Percentiles rank a stretch among this genome's conserved stretches.
Conservation (phyloP, 1,140 invertebrate genomes). For the Drosophila sproati region DNA sequence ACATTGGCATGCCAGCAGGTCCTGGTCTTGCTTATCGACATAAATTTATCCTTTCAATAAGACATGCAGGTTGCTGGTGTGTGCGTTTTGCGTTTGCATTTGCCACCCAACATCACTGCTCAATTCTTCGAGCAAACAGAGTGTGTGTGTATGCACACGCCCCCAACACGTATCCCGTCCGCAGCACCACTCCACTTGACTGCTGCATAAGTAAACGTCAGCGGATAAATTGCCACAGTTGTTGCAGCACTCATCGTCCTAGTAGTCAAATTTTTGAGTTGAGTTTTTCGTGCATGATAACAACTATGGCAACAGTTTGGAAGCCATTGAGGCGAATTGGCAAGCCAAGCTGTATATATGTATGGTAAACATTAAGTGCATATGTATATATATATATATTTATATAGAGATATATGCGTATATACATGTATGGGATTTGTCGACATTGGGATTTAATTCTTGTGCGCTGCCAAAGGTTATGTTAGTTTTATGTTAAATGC, state of each 20-base stretch:
- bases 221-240: slow-evolving; percentile 61
- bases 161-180: slow-evolving; percentile 20
- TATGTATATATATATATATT: slow-evolving; percentile 3
- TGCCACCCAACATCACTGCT: slow-evolving; percentile 42
- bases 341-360: slow-evolving; percentile 20
- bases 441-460: slow-evolving; percentile 27
- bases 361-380: not conserved
- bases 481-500: slow-evolving; percentile 83
- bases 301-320: slow-evolving; percentile 76
- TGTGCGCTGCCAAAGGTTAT: slow-evolving; percentile 75
- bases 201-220: slow-evolving; percentile 61
- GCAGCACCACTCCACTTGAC: slow-evolving; percentile 30
- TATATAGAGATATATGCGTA: slow-evolving; percentile 6
- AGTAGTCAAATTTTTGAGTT: slow-evolving; percentile 66
- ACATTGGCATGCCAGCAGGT: slow-evolving; percentile 8
- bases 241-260: slow-evolving; percentile 31
- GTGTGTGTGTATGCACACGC: slow-evolving; percentile 34
- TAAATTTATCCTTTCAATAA: slow-evolving; percentile 66
- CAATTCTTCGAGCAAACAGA: slow-evolving; percentile 79
- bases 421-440: slow-evolving; percentile 4
- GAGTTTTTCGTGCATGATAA: slow-evolving; percentile 80
- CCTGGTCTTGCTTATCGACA: slow-evolving; percentile 59
- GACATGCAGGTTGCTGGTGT: slow-evolving; percentile 35
- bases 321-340: slow-evolving; percentile 70
- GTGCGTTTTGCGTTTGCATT: slow-evolving; percentile 26